Conservation (phyloP, 1,140 invertebrate species). For the Harlomillsia oculata region DNA sequence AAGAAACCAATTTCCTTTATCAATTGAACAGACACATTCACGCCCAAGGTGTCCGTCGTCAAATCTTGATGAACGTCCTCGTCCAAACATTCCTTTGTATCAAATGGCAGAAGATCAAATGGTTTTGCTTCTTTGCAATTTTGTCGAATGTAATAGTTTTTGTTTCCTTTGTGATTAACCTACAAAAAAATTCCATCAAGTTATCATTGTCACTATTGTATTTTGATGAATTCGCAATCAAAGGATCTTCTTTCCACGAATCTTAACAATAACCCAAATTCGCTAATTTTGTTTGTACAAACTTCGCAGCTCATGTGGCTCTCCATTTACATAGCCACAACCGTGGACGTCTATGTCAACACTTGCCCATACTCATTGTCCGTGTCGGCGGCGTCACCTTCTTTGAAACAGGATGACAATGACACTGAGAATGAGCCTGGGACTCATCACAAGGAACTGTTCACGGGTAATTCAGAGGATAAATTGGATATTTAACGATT, state of each 20-base stretch:
- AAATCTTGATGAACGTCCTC: conserved; percentile 18
- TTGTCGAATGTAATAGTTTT: conserved; percentile 14
- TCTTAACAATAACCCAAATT: no score
- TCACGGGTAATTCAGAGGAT: conserved; percentile 14
- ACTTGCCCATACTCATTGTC: conserved; percentile 15
- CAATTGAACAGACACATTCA: conserved; percentile 16
- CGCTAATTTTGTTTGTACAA: not conserved
- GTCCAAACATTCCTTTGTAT: conserved; percentile 21
- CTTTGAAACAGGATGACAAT: conserved; percentile 9
- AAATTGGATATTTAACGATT: conserved; percentile 8
- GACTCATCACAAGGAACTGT: conserved; percentile 18
- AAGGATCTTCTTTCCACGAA: not conserved
- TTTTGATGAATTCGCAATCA: not conserved
- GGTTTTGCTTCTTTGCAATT: conserved; percentile 21
- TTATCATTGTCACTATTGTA: not conserved
- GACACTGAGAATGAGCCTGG: conserved; percentile 36
- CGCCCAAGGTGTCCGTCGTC: not conserved
- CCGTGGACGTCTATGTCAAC: conserved; percentile 7
- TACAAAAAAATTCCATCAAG: not conserved
- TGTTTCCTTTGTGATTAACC: no score
- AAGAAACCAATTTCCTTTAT: conserved; percentile 17
- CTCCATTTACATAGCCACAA: not conserved
- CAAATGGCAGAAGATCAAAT: conserved; percentile 25
- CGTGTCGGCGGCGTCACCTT: not conserved
- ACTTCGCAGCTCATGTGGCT: conserved; percentile 6